Percentiles rank a stretch among this genome's conserved stretches.
These are phyloP conservation scores for Sylvia borin DNA, from an alignment of 2,797 vertebrate species.

Conservation along the genomic window DNA sequence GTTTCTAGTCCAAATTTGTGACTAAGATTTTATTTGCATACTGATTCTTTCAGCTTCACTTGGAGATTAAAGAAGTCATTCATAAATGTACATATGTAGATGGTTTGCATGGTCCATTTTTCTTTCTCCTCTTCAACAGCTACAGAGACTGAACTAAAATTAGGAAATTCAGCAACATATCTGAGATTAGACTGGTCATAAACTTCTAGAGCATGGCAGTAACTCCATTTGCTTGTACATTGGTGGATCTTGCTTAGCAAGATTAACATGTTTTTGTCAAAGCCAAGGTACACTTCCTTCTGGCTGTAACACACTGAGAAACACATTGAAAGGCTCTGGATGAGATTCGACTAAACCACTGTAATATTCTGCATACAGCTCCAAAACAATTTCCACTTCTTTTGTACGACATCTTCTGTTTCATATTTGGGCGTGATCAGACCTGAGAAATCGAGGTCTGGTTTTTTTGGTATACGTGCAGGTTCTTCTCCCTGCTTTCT, in stretches of 20 bases:
- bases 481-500: background rate
- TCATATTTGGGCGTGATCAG: background rate
- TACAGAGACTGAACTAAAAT: background rate
- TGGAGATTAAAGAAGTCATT: background rate
- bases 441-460: background rate
- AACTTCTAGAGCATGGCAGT: background rate
- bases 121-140: background rate
- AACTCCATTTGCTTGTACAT: background rate
- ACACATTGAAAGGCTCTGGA: background rate
- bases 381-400: background rate
- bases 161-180: background rate
- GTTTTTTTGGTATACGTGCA: rapidly evolving
- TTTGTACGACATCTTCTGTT: background rate
- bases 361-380: background rate
- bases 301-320: background rate
- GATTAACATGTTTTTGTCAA: background rate
- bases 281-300: background rate
- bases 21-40: background rate
- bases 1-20: background rate
- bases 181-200: background rate
- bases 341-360: background rate
- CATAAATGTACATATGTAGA: background rate
- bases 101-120: background rate
- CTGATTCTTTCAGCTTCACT: background rate
- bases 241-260: background rate